A percentile compares a stretch with the other conserved stretches of the same genome.
These are phyloP conservation scores for Dissostichus mawsoni DNA, from an alignment of 2,113 vertebrate species.

Conservation along the genomic window DNA sequence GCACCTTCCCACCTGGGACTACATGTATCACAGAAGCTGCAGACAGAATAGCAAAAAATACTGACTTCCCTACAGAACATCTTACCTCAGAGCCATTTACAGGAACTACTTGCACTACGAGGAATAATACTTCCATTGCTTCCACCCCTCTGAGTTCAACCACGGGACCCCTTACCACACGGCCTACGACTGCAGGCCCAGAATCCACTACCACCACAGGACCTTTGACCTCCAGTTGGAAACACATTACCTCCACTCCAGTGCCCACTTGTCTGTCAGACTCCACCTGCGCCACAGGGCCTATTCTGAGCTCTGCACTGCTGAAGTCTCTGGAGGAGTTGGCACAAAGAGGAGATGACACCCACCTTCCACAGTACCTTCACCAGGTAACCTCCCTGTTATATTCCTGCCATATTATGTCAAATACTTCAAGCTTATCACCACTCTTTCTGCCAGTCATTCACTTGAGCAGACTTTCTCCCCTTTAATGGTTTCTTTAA, in stretches of 20 bases:
- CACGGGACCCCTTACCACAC: conserved; percentile 19
- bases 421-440: neutral
- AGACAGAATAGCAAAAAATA: conserved; percentile 34
- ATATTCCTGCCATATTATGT: neutral
- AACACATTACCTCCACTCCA: conserved; percentile 45
- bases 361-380: conserved; percentile 79
- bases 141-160: conserved; percentile 22
- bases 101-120: conserved; percentile 16
- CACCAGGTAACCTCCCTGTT: conserved; percentile 78
- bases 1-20: conserved; percentile 6
- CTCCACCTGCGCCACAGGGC: conserved; percentile 42
- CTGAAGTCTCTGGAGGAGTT: conserved; percentile 69
- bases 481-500: conserved; percentile 10
- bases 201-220: conserved; percentile 36
- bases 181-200: conserved; percentile 4
- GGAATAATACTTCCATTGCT: conserved; percentile 17
- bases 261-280: conserved; percentile 33
- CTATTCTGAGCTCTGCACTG: conserved; percentile 28
- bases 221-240: conserved; percentile 32
- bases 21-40: conserved; percentile 18
- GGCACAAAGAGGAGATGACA: conserved; percentile 76
- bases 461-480: neutral
- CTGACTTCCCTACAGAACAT: conserved; percentile 32
- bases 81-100: conserved; percentile 54
- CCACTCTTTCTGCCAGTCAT: neutral